These are phyloP conservation scores for Hapalemur alaotrensis DNA, from an alignment of 2,797 vertebrate genomes.

Conservation along the genomic window DNA sequence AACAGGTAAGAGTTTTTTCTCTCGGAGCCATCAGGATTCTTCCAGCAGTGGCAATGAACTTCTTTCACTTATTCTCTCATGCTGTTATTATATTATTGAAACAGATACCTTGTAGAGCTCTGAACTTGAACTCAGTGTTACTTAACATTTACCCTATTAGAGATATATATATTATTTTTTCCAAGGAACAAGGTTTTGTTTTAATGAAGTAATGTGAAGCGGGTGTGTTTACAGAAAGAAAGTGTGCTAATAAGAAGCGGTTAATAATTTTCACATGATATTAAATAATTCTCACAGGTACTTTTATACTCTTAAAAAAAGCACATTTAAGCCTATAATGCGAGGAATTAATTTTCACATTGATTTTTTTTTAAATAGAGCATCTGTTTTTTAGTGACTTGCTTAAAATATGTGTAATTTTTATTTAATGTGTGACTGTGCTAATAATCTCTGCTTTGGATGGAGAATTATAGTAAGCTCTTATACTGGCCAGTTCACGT, in stretches of 20 bases:
- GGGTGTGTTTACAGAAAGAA: conserved; percentile 41
- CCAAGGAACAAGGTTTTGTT: background rate
- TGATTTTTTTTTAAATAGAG: conserved; percentile 7
- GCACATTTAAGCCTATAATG: background rate
- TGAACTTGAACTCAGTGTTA: background rate
- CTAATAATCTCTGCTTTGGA: conserved; percentile 11
- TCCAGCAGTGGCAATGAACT: background rate
- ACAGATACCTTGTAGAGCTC: background rate
- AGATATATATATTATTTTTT: background rate
- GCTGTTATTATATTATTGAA: background rate
- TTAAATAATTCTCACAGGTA: conserved; percentile 39
- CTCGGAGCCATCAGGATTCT: background rate
- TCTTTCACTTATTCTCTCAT: background rate
- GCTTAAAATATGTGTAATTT: conserved; percentile 21
- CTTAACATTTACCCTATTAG: background rate
- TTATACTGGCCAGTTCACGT: background rate
- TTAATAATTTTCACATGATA: conserved; percentile 57
- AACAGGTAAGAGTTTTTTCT: background rate
- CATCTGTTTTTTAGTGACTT: background rate
- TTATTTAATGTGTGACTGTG: conserved; percentile 22
- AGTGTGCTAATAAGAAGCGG: conserved; percentile 42
- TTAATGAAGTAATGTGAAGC: conserved; percentile 36
- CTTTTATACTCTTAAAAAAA: conserved; percentile 43
- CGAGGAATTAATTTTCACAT: conserved; percentile 64
- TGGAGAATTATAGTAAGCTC: background rate